Evolutionary conservation across 2,113 vertebrate genomes (phyloP).

Genomic region (Murina feae): DNA sequence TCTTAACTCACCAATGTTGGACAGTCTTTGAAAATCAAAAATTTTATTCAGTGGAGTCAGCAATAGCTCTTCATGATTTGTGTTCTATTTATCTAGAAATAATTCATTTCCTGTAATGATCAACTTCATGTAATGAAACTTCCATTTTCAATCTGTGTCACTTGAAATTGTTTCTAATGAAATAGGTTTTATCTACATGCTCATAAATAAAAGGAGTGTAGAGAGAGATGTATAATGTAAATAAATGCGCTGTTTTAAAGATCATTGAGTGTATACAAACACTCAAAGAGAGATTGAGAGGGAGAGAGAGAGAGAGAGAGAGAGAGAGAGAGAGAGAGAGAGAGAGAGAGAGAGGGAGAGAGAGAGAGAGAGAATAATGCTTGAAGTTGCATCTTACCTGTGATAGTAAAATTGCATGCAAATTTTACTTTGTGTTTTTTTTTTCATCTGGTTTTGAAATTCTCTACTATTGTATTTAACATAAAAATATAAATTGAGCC

Average conservation of each 20-base stretch:
- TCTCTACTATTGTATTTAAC: neutral
- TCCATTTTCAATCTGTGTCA: neutral
- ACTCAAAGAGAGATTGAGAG: neutral
- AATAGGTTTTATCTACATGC: neutral
- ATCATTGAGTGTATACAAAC: neutral
- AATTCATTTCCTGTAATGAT: conserved; percentile 37
- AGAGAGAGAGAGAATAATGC: too few species aligned
- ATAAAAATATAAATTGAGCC: neutral
- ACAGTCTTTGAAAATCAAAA: conserved; percentile 10
- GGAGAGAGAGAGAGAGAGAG: neutral
- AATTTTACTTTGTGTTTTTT: neutral
- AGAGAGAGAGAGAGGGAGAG: neutral
- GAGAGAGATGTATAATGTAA: neutral
- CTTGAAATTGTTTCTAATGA: neutral
- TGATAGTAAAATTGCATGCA: neutral
- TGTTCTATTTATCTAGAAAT: neutral
- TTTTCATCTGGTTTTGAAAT: neutral
- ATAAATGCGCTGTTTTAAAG: neutral
- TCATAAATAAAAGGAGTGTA: neutral
- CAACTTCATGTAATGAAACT: neutral
- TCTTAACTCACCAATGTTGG: conserved; percentile 23
- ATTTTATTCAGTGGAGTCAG: neutral
- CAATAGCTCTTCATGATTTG: neutral
- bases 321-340: neutral
- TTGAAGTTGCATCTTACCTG: neutral